Conservation (phyloP, 2,888 invertebrate genomes). For the Branchipolynoe longqiensis region DNA sequence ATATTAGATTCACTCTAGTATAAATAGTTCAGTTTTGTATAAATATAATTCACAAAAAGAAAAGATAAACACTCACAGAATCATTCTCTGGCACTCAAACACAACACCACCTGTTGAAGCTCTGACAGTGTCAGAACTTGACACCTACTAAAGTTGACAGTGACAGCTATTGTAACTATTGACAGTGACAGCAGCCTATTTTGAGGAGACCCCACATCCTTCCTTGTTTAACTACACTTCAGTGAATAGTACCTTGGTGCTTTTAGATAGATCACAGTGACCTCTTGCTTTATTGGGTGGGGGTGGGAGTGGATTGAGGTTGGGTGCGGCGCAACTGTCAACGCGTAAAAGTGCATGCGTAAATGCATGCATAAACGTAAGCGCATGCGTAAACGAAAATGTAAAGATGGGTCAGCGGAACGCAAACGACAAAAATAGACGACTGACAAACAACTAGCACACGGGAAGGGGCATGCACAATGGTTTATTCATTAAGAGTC, state of each 20-base stretch:
- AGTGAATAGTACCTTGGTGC: slow-evolving; percentile 22
- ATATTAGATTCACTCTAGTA: too few relatives aligned
- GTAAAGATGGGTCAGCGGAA: neutral
- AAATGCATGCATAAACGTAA: slow-evolving; percentile 17
- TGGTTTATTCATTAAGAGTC: too few relatives aligned
- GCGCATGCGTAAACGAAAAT: neutral
- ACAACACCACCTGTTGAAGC: slow-evolving; percentile 3
- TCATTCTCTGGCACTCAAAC: neutral
- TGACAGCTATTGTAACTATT: too few relatives aligned
- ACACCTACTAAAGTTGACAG: too few relatives aligned
- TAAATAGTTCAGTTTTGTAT: too few relatives aligned
- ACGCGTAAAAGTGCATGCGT: slow-evolving; percentile 32
- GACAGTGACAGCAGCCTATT: too few relatives aligned
- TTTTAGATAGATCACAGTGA: slow-evolving; percentile 9
- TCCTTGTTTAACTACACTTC: neutral
- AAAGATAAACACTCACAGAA: neutral
- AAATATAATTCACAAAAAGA: too few relatives aligned
- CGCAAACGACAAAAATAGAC: neutral
- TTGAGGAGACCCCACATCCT: too few relatives aligned
- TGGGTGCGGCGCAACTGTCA: neutral
- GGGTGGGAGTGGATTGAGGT: too few relatives aligned
- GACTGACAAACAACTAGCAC: neutral
- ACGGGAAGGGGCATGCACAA: neutral
- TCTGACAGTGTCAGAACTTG: too few relatives aligned
- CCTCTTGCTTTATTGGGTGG: slow-evolving; percentile 5